Percentiles rank a stretch among this genome's conserved stretches.
phyloP scores from a whole-genome alignment of 1,140 invertebrate species.

The Ctenoplectra terminalis region DNA sequence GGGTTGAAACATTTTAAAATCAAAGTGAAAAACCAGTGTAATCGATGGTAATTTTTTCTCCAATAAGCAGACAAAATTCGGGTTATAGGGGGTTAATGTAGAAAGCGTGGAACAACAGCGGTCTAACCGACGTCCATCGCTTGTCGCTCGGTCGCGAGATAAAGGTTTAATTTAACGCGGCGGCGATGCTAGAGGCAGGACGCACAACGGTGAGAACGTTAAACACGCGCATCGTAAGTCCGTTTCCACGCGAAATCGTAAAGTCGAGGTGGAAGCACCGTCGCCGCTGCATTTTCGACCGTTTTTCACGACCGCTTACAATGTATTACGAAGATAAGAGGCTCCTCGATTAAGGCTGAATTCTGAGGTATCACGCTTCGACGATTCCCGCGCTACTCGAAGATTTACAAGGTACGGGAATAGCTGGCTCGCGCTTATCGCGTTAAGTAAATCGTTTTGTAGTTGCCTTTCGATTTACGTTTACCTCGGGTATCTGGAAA shows the following conservation, averaged over 20 bases:
- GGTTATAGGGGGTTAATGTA: too few species aligned
- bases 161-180: constrained; percentile 61
- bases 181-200: neutral
- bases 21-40: too few species aligned
- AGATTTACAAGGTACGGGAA: constrained; percentile 18
- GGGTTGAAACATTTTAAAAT: too few species aligned
- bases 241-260: constrained; percentile 37
- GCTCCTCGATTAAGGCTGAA: constrained; percentile 39
- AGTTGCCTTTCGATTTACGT: constrained; percentile 19
- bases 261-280: neutral
- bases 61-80: too few species aligned
- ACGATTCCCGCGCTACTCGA: neutral
- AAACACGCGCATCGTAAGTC: constrained; percentile 15
- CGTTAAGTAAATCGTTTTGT: constrained; percentile 32
- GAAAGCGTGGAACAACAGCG: neutral
- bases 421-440: constrained; percentile 17
- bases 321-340: constrained; percentile 40
- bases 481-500: neutral
- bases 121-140: constrained; percentile 26
- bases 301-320: constrained; percentile 36
- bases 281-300: constrained; percentile 22
- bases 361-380: constrained; percentile 35
- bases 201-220: constrained; percentile 27
- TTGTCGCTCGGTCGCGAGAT: constrained; percentile 43
- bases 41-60: too few species aligned